Conservation (phyloP, 2,797 vertebrate genomes). For the Ceyx erithaca region DNA sequence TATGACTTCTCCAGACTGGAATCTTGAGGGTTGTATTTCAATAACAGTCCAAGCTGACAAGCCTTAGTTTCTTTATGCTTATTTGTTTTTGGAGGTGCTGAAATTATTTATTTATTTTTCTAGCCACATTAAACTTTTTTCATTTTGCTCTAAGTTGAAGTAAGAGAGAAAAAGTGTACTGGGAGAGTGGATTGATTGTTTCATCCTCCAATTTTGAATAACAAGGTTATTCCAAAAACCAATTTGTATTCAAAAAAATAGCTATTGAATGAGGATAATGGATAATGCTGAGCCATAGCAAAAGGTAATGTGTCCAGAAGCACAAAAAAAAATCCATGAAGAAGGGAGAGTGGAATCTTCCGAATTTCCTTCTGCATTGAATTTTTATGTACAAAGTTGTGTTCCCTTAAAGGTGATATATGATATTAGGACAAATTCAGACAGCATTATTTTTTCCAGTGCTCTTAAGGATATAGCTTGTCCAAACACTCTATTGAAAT, state of each 20-base stretch:
- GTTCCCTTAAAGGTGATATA: not conserved
- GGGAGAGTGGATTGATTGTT: not conserved
- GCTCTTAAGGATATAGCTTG: not conserved
- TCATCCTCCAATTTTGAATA: not conserved
- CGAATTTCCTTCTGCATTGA: not conserved
- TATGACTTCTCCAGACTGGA: not conserved
- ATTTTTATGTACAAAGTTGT: not conserved
- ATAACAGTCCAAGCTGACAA: not conserved
- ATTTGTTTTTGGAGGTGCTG: not conserved
- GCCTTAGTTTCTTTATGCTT: not conserved
- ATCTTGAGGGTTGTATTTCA: not conserved
- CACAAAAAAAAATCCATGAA: not conserved
- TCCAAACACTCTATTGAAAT: not conserved
- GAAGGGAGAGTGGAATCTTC: not conserved
- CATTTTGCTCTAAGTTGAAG: not conserved
- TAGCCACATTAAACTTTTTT: not conserved
- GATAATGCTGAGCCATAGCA: not conserved
- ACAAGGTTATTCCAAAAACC: fast-evolving
- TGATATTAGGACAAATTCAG: not conserved
- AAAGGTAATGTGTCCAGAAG: not conserved
- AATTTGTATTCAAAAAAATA: not conserved
- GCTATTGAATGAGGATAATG: not conserved
- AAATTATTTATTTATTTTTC: not conserved
- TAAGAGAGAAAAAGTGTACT: not conserved
- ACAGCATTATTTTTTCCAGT: not conserved